phyloP scores from a whole-genome alignment of 2,888 invertebrate genomes.

The Xylota sylvarum region DNA sequence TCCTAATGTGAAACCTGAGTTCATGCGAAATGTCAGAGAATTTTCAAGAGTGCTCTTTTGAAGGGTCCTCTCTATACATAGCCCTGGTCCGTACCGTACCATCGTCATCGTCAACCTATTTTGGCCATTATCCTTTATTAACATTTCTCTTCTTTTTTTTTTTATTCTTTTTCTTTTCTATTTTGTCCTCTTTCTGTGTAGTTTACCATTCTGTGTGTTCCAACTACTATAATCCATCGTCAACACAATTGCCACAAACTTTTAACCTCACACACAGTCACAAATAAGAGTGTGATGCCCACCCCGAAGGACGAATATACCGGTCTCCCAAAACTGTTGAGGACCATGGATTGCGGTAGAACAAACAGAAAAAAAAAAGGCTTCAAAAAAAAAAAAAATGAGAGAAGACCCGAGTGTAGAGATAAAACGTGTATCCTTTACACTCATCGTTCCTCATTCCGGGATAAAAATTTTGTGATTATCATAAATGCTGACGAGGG shows the following conservation, averaged over 20 bases:
- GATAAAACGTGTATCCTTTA: slow-evolving; percentile 74
- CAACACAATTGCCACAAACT: slow-evolving; percentile 76
- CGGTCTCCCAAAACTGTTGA: slow-evolving; percentile 16
- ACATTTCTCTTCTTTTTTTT: slow-evolving; percentile 61
- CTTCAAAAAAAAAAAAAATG: slow-evolving; percentile 42
- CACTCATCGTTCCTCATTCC: slow-evolving; percentile 69
- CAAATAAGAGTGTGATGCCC: background rate
- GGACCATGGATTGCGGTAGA: slow-evolving; percentile 63
- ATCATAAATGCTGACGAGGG: slow-evolving; percentile 77
- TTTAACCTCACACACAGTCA: slow-evolving; percentile 62
- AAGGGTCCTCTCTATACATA: slow-evolving; percentile 49
- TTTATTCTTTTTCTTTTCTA: slow-evolving; percentile 28
- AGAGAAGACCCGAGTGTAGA: slow-evolving; percentile 47
- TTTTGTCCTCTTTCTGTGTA: slow-evolving; percentile 42
- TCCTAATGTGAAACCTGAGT: slow-evolving; percentile 71
- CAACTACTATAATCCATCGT: slow-evolving; percentile 72
- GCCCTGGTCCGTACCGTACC: slow-evolving; percentile 18
- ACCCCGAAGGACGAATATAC: slow-evolving; percentile 36
- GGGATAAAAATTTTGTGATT: slow-evolving; percentile 74
- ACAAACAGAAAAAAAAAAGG: slow-evolving; percentile 33
- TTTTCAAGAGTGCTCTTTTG: slow-evolving; percentile 70
- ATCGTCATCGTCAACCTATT: slow-evolving; percentile 71
- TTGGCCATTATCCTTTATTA: slow-evolving; percentile 75
- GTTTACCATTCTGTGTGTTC: slow-evolving; percentile 62
- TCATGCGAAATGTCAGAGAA: slow-evolving; percentile 70